A percentile compares a stretch with the other conserved stretches of the same genome.
These are phyloP conservation scores for Xanthia togata DNA, from an alignment of 2,888 invertebrate species.

Conservation along the genomic window DNA sequence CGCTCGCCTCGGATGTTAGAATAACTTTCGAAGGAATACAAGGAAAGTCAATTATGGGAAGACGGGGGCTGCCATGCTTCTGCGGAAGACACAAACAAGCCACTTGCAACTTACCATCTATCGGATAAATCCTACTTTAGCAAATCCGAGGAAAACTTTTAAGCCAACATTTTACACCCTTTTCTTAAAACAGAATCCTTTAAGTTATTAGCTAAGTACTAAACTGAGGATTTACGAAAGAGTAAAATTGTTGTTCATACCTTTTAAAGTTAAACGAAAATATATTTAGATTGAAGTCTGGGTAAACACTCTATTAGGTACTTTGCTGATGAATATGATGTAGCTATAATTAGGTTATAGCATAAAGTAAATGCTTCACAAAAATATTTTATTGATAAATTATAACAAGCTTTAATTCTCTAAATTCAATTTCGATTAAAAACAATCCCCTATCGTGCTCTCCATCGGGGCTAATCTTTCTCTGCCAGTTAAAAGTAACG, in stretches of 20 bases:
- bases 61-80: constrained; percentile 54
- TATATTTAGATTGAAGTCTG: constrained; percentile 27
- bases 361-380: neutral
- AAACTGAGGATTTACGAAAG: constrained; percentile 26
- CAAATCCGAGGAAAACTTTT: constrained; percentile 41
- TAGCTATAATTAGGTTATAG: constrained; percentile 25
- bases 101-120: constrained; percentile 57
- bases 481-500: constrained; percentile 58
- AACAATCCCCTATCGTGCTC: constrained; percentile 46
- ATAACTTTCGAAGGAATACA: constrained; percentile 73
- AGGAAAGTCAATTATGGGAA: constrained; percentile 76
- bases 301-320: neutral
- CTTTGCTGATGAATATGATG: neutral
- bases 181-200: constrained; percentile 37
- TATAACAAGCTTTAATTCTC: constrained; percentile 4
- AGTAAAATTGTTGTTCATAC: constrained; percentile 23
- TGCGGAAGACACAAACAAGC: constrained; percentile 57
- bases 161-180: constrained; percentile 36
- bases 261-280: constrained; percentile 26
- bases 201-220: constrained; percentile 44
- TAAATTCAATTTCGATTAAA: constrained; percentile 62
- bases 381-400: constrained; percentile 2
- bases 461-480: constrained; percentile 60
- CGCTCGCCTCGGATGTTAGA: constrained; percentile 57
- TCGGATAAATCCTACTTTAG: constrained; percentile 48